Evolutionary conservation across 2,797 vertebrate genomes (phyloP), one percentile per base, ranked within the genome.

Genomic region (Cryptoblepharus egeriae): DNA sequence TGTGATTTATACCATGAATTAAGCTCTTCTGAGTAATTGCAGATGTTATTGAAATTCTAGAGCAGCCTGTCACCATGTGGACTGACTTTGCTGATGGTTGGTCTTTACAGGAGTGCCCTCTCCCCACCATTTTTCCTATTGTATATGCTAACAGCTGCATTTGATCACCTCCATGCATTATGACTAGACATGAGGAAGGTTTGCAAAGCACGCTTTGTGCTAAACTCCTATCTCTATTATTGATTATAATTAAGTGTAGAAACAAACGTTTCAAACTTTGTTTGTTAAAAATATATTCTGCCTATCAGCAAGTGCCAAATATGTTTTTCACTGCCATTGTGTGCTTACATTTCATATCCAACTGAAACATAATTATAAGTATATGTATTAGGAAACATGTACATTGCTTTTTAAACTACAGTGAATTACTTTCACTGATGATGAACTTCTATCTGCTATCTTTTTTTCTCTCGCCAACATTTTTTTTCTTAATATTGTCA

Each of bases 131-230:
- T 77, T 0, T 70, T 74, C 77, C 83, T 75, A 49, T 79, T 72
- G 75, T 64, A 74, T 74, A 0, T 0, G 70, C n/a, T 32, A 82
- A 65, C 75, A 79, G 65, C 57, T 30, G 28, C 32, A 72, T 28
- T 57, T 84, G 86, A 83, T 30, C 77, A 87, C 72, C 83, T 92
- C 90, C 79, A 88, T 75, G 81, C 63, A 64, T 89, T 89, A 78
- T 45, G 37, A 76, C 22, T 15, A 13, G 35, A 57, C 69, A 79
- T 58, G 22, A 79, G 37, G 35, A 55, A 57, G 71, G 11, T 6
- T 37, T 42, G 32, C 32, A 74, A 65, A 81, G 35, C 32, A 37
- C 26, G 52, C 32, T n/a, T 9, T 24, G 49, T 30, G 60, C 45
- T 64, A 65, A 73, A 39, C n/a, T 72, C 30, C 58, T 49, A 3